Evolutionary conservation across 2,888 invertebrate genomes (phyloP), one percentile per base, ranked within the genome.

Genomic region (Chouioia cunea): DNA sequence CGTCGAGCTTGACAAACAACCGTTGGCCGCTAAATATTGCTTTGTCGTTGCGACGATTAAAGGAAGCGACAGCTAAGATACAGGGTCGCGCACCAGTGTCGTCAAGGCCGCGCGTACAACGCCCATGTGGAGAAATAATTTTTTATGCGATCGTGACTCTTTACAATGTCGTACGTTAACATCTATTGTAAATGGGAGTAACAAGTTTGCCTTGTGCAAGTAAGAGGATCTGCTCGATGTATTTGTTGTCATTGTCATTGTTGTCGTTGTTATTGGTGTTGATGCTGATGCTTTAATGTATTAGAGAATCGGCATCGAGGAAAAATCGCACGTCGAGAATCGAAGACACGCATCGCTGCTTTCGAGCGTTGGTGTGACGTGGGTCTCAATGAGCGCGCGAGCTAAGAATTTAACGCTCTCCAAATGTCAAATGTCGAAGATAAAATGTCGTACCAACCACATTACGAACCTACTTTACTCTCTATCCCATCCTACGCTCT

Each of bases 371-470:
- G 50, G n/a, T 36, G 22, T 75, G 70, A 73, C 47, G 57, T 65
- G 36, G 71, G 73, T 75, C 73, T 74, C 73, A 69, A 72, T 75
- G 75, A 56, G 74, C 18, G 70, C 53, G 52, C 76, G 76, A 69
- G 73, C 72, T 73, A 75, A 58, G 77, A 78, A 79, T 81, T 79
- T 77, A 79, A 77, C 78, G 76, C 77, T 76, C 77, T 76, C 77
- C 74, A 80, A 78, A 79, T 81, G 79, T 81, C 80, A 81, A 81
- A 79, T 76, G 79, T 79, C 78, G 77, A 76, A 77, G 79, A 77
- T 77, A 78, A 79, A 78, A 79, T 79, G 77, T 78, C 74, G 67
- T 65, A 44, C 65, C 47, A 65, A 58, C 54, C 54, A 43, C 48
- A 53, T 64, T 58, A 54, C 70, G 57, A 65, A 43, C 23, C 20